Conservation (phyloP, 2,113 vertebrate species). For the Paraplagusia blochii region DNA sequence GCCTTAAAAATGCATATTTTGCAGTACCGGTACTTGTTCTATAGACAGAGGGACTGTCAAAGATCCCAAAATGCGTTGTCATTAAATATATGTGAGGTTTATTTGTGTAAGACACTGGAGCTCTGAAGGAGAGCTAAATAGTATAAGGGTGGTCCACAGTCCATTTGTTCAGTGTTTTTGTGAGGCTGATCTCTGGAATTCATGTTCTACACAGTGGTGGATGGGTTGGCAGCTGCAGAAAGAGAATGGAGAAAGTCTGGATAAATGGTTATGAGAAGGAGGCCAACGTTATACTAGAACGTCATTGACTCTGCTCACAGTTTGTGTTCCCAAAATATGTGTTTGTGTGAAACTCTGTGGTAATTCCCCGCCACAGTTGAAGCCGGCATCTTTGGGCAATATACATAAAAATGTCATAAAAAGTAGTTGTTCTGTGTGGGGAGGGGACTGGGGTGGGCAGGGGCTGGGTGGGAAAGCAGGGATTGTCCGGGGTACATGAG, state of each 20-base stretch:
- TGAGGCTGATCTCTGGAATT: constrained; percentile 51
- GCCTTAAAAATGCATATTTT: too few species aligned
- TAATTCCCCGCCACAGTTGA: neutral
- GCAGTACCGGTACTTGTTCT: constrained; percentile 56
- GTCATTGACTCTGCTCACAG: constrained; percentile 8
- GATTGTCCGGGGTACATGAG: constrained; percentile 23
- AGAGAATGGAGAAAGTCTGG: constrained; percentile 5
- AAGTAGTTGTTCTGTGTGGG: neutral
- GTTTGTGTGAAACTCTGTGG: neutral
- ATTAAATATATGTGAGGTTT: constrained; percentile 67
- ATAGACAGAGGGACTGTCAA: constrained; percentile 46
- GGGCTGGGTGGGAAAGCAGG: neutral
- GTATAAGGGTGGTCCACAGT: constrained; percentile 61
- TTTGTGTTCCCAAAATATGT: constrained; percentile 9
- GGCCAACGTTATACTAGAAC: too few species aligned
- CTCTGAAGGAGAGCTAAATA: constrained; percentile 40
- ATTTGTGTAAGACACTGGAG: constrained; percentile 67
- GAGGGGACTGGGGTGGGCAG: neutral
- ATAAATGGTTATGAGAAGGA: constrained; percentile 2
- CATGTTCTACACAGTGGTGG: constrained; percentile 23
- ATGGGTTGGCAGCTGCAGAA: constrained; percentile 12
- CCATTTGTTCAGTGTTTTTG: constrained; percentile 54
- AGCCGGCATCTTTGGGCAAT: neutral
- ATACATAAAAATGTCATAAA: neutral
- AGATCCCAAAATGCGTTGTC: constrained; percentile 60